These are phyloP conservation scores for Cheilosia grossa DNA, from an alignment of 2,888 invertebrate genomes.

Conservation along the genomic window DNA sequence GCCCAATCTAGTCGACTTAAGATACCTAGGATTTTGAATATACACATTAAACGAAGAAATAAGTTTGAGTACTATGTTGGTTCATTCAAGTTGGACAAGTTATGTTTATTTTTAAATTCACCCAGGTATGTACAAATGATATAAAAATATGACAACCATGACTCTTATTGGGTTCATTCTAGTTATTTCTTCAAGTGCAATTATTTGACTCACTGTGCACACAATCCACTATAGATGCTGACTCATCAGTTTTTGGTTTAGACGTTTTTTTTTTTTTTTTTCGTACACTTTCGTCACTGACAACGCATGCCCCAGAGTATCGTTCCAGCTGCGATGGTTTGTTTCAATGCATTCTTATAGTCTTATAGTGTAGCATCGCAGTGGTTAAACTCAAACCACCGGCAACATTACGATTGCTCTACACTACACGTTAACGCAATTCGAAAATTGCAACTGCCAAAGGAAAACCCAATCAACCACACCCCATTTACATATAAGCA, in stretches of 20 bases:
- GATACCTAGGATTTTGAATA: too few species aligned
- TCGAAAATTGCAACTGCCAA: slow-evolving; percentile 45
- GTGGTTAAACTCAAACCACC: not conserved
- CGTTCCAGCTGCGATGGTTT: not conserved
- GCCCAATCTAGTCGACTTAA: too few species aligned
- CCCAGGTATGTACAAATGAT: too few species aligned
- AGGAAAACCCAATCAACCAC: slow-evolving; percentile 46
- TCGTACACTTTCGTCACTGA: slow-evolving; percentile 3
- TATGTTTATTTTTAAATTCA: too few species aligned
- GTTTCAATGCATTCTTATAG: slow-evolving; percentile 12
- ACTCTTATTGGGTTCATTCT: not conserved
- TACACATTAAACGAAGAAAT: too few species aligned
- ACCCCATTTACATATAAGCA: slow-evolving; percentile 51
- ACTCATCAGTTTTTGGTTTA: slow-evolving; percentile 45
- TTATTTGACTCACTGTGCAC: slow-evolving; percentile 43
- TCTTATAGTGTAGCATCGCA: slow-evolving; percentile 4
- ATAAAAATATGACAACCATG: too few species aligned
- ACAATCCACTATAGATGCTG: slow-evolving; percentile 38
- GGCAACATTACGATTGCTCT: not conserved
- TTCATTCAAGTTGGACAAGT: too few species aligned
- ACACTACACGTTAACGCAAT: not conserved
- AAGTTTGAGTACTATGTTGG: too few species aligned
- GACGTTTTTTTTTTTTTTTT: slow-evolving; percentile 18
- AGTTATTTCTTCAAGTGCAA: not conserved
- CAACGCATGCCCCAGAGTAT: slow-evolving; percentile 20